Evolutionary conservation across 2,113 vertebrate species (phyloP).

Genomic region (Oncorhynchus gorbuscha): DNA sequence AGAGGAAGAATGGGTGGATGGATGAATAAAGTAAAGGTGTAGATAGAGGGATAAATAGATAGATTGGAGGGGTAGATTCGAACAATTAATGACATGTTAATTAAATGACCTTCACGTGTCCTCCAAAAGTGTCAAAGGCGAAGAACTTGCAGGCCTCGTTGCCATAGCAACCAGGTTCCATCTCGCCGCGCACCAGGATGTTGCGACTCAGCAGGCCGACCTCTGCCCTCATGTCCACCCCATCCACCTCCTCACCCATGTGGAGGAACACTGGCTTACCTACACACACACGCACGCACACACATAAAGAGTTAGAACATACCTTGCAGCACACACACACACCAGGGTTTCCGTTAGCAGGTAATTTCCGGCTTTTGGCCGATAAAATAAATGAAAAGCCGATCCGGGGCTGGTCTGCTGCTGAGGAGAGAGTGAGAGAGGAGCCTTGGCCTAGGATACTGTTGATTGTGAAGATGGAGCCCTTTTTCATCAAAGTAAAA

Average conservation of each 20-base stretch:
- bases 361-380: too few species aligned
- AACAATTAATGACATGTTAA: neutral
- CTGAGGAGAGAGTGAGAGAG: too few species aligned
- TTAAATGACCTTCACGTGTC: slow-evolving; percentile 89
- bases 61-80: too few species aligned
- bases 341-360: neutral
- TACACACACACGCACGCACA: slow-evolving; percentile 47
- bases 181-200: slow-evolving; percentile 83
- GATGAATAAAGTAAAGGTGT: too few species aligned
- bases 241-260: slow-evolving; percentile 83
- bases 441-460: too few species aligned
- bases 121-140: slow-evolving; percentile 92
- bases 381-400: too few species aligned
- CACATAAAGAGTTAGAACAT: slow-evolving; percentile 13
- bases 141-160: slow-evolving; percentile 89
- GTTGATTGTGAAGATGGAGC: too few species aligned
- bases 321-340: neutral
- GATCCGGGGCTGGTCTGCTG: too few species aligned
- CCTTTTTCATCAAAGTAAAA: too few species aligned
- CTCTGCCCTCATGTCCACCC: slow-evolving; percentile 92
- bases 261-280: slow-evolving; percentile 87
- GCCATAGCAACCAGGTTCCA: slow-evolving; percentile 83
- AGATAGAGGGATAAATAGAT: too few species aligned
- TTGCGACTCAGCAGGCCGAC: slow-evolving; percentile 91
- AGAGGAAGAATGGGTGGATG: too few species aligned